Base-by-base conservation (phyloP, 2,888 invertebrate species). In the Podabrus alpinus region DNA sequence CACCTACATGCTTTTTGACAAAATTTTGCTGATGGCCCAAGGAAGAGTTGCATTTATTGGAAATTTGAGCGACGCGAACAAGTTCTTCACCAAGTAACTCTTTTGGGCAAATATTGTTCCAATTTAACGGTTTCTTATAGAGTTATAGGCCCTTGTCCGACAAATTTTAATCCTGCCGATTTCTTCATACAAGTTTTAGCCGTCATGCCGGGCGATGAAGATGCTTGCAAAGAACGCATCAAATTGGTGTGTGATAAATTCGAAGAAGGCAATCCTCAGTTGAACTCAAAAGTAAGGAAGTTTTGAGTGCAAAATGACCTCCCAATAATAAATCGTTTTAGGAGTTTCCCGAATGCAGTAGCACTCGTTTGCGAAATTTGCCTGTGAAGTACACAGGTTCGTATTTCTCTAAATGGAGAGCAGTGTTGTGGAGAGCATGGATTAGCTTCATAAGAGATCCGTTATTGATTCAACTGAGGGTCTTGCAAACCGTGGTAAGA, bases 141-240 rank as follows among this genome's bases (percentile, higher is more conserved):
- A 29, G 86, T 95, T 80, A 95, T 95, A 19, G 94, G 94, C 11
- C 92, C 93, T 0, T 96, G 96, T 85, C 97, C 97, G 0, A 91
- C 91, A 3, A 97, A 97, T 86, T 97, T 95, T 88, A 98, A 97
- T 86, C 97, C 97, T 2, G 97, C 97, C 0, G 98, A 98, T 87
- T 96, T 95, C 87, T 97, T 94, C 87, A 94, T 98, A 67, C 95
- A 97, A 85, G 91, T 95, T 2, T 87, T 98, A 79, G 96, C 97
- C 0, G 93, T 97, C 1, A 92, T 94, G 1, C 97, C 97, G 0
- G 95, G 94, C 0, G 90, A 93, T 13, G 97, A 97, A 86, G 91
- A 92, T 62, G 92, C 93, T 9, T 97, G 96, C 66, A 90, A 92
- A 64, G 92, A 93, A 73, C 93, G 94, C 2, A 93, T 96, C 59